A percentile compares a stretch with the other conserved stretches of the same genome.
phyloP scores from a whole-genome alignment of 2,113 vertebrate species.

The Coryphaenoides rupestris region DNA sequence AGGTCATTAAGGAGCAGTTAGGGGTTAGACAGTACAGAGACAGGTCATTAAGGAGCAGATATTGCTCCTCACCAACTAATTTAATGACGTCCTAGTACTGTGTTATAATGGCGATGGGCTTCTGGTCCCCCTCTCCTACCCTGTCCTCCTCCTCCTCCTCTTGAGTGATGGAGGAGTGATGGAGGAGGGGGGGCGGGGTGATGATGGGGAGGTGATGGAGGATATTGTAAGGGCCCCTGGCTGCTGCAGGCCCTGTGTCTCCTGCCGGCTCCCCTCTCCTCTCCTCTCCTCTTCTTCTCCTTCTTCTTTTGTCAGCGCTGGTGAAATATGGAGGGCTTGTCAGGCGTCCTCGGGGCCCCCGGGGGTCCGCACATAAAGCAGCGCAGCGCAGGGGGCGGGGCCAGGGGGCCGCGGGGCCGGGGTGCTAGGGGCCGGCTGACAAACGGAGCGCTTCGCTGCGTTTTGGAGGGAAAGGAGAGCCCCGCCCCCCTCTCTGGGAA shows the following conservation, averaged over 20 bases:
- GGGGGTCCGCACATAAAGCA: no score
- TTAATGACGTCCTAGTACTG: conserved; percentile 39
- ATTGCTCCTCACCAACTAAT: conserved; percentile 40
- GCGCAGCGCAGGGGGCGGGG: no score
- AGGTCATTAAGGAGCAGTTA: no score
- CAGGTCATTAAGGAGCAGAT: no score
- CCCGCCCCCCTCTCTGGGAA: no score
- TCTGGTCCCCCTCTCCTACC: not conserved
- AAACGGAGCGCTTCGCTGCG: no score
- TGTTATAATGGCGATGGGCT: conserved; percentile 26
- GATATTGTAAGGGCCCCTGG: conserved; percentile 45
- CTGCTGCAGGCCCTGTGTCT: conserved; percentile 35
- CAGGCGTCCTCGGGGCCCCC: conserved; percentile 51
- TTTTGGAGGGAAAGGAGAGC: no score
- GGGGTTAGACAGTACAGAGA: no score
- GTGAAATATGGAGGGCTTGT: conserved; percentile 64
- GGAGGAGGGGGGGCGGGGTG: conserved; percentile 8
- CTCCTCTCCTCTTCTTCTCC: no score
- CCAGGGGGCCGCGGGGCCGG: no score
- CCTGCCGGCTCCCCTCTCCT: conserved; percentile 39
- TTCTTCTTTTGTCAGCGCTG: conserved; percentile 60
- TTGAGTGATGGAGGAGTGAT: conserved; percentile 37
- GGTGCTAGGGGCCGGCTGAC: no score
- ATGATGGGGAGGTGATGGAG: conserved; percentile 1
- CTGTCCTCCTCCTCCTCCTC: conserved; percentile 6